Evolutionary conservation across 2,888 invertebrate genomes (phyloP), one percentile per base, ranked within the genome.

Genomic region (Papilio protenor): DNA sequence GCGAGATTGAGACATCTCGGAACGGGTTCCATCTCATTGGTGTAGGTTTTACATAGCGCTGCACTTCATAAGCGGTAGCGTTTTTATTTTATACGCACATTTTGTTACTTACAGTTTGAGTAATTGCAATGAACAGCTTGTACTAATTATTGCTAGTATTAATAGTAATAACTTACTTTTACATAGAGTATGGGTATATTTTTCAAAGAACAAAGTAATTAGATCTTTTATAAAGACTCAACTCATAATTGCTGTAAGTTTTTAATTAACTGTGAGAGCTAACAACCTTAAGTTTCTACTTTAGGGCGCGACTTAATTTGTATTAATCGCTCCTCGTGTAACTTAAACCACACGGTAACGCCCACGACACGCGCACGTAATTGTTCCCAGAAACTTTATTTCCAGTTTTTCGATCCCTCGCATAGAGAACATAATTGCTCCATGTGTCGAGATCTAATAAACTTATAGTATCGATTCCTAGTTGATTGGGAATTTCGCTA

Each of bases 1-100:
- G 90, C 89, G 89, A 90, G 91, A 94, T 94, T 94, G 94, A 94
- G 94, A 93, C 94, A 94, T 94, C 94, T 91, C 84, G 88, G 87
- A 93, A 93, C 93, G 87, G 87, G 94, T 93, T 94, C 88, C 89
- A 86, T 87, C 87, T 85, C 83, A 82, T 84, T 86, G 87, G 88
- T 85, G 85, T 86, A 84, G 85, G 85, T 84, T 86, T 82, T 75
- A 77, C 64, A 27, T 69, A 80, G 81, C 59, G 84, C 85, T 74
- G 55, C 79, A 83, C 84, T 84, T 78, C 49, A 84, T 73, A 79
- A 83, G 87, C 84, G 82, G 77, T 70, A 81, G 86, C 87, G 85
- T 8, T n/a, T 21, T 8, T 5, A 69, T n/a, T 45, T 21, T n/a
- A 12, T 16, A 61, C 23, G 27, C 27, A 61, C 11, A 16, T 33